phyloP scores from a whole-genome alignment of 2,113 vertebrate species.

The Vulpes lagopus region DNA sequence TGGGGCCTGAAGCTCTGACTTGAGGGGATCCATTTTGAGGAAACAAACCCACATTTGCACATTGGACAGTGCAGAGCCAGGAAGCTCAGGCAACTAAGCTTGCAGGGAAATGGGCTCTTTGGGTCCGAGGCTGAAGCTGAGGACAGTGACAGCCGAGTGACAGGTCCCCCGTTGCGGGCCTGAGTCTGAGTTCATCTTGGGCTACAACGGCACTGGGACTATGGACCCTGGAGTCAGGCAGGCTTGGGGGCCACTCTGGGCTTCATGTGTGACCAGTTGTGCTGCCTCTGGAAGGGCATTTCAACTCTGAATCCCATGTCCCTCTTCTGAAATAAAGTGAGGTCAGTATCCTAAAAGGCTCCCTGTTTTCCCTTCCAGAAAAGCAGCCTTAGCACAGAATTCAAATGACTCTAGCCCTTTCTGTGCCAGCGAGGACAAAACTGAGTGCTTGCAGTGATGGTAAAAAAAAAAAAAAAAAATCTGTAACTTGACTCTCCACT shows the following conservation, averaged over 20 bases:
- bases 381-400: slow-evolving; percentile 45
- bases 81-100: background rate
- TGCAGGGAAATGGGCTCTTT: background rate
- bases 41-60: background rate
- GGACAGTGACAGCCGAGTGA: too few relatives aligned
- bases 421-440: slow-evolving; percentile 19
- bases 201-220: fast-evolving
- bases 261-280: background rate
- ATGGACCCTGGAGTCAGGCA: fast-evolving
- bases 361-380: background rate
- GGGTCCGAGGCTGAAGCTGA: background rate
- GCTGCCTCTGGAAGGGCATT: background rate
- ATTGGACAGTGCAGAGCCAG: background rate
- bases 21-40: background rate
- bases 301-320: background rate
- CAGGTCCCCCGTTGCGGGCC: too few relatives aligned
- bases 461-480: background rate
- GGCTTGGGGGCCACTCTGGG: fast-evolving
- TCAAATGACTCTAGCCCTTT: background rate
- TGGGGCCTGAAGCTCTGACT: background rate
- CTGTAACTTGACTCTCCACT: background rate
- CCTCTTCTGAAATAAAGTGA: background rate
- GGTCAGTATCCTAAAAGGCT: background rate
- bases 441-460: slow-evolving; percentile 24
- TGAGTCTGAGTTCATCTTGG: fast-evolving